Conservation (phyloP, 2,113 vertebrate genomes). For the Thermophis baileyi region DNA sequence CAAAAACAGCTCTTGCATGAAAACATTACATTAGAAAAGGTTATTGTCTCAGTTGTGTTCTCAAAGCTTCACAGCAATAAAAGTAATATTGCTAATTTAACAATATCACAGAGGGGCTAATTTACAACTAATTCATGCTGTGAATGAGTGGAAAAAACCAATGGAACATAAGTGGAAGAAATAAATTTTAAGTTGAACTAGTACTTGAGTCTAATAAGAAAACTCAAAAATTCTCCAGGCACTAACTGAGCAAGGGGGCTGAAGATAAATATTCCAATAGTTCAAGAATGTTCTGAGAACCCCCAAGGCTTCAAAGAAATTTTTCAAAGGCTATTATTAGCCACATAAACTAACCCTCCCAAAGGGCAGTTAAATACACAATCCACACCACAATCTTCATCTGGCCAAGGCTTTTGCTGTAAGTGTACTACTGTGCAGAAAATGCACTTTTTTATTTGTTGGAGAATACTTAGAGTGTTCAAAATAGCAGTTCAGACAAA, state of each 20-base stretch:
- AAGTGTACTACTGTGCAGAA: slow-evolving; percentile 50
- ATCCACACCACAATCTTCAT: neutral
- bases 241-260: neutral
- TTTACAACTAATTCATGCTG: neutral
- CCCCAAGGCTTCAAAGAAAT: neutral
- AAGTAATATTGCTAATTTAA: neutral
- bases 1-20: neutral
- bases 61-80: neutral
- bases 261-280: neutral
- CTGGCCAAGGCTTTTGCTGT: neutral
- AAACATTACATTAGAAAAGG: neutral
- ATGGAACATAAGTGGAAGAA: neutral
- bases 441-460: neutral
- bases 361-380: neutral
- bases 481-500: neutral
- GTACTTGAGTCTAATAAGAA: neutral
- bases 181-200: neutral
- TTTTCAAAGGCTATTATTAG: neutral
- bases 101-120: neutral
- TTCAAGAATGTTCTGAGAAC: neutral
- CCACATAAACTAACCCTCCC: neutral
- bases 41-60: neutral
- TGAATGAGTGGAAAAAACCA: neutral
- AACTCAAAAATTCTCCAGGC: neutral
- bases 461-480: neutral